phyloP scores from a whole-genome alignment of 2,797 vertebrate species.

The Benthosema pterotum region DNA sequence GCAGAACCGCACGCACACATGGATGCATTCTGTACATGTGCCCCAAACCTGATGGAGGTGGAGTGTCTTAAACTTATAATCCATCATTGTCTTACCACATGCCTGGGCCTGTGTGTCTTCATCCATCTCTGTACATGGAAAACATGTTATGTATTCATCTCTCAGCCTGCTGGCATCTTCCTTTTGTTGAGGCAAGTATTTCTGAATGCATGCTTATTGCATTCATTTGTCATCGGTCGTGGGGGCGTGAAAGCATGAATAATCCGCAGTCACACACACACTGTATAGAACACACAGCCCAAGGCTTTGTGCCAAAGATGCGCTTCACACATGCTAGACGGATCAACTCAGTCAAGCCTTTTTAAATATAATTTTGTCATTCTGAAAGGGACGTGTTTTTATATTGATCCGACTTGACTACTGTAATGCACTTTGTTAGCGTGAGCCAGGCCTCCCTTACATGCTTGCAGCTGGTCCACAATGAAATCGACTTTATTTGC shows the following conservation, averaged over 20 bases:
- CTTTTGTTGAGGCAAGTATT: conserved; percentile 9
- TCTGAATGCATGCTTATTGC: conserved; percentile 16
- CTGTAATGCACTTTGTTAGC: too few species aligned
- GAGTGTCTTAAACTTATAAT: neutral
- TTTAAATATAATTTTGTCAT: too few species aligned
- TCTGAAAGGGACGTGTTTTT: too few species aligned
- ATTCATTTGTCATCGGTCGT: conserved; percentile 15
- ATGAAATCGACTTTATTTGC: too few species aligned
- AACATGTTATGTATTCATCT: conserved; percentile 13
- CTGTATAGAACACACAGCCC: neutral
- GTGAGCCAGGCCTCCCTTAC: too few species aligned
- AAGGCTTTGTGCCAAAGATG: neutral
- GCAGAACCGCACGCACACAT: neutral
- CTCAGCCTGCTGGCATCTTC: conserved; percentile 13
- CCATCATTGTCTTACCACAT: conserved; percentile 2
- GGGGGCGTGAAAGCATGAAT: conserved; percentile 14
- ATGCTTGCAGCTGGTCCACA: too few species aligned
- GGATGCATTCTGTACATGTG: neutral
- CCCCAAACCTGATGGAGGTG: neutral
- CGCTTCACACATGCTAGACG: neutral
- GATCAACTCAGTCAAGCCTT: too few species aligned
- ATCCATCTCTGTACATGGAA: conserved; percentile 7
- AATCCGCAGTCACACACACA: conserved; percentile 10
- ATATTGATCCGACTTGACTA: too few species aligned
- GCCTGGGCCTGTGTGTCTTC: neutral